A percentile compares a stretch with the other conserved stretches of the same genome.
These are phyloP conservation scores for Chelonus formosanus DNA, from an alignment of 2,888 invertebrate genomes.

Conservation along the genomic window DNA sequence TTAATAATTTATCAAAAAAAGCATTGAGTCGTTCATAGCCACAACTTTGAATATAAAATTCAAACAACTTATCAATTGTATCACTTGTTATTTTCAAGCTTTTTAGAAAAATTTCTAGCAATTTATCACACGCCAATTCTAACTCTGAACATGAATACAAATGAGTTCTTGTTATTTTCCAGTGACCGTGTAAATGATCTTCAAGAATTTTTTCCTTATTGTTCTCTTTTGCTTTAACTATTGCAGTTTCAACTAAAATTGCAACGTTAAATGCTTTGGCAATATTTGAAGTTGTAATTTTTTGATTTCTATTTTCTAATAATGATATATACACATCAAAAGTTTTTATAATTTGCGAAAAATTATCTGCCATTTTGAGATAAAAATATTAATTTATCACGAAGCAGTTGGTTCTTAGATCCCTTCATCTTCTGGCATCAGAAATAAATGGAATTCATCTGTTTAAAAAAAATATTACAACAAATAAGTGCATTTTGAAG, in stretches of 20 bases:
- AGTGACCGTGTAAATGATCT: slow-evolving; percentile 64
- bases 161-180: slow-evolving; percentile 54
- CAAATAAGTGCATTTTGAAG: slow-evolving; percentile 21
- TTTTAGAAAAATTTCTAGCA: slow-evolving; percentile 65
- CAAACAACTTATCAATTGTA: slow-evolving; percentile 63
- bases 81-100: slow-evolving; percentile 52
- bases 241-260: slow-evolving; percentile 68
- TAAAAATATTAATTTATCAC: background rate
- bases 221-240: slow-evolving; percentile 61
- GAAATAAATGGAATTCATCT: slow-evolving; percentile 39
- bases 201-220: slow-evolving; percentile 64
- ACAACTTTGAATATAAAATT: slow-evolving; percentile 63
- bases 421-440: slow-evolving; percentile 42
- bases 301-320: slow-evolving; percentile 67
- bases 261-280: slow-evolving; percentile 68
- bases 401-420: background rate
- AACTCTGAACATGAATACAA: slow-evolving; percentile 56
- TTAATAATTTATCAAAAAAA: slow-evolving; percentile 54
- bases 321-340: slow-evolving; percentile 68
- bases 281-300: slow-evolving; percentile 66
- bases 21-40: slow-evolving; percentile 63
- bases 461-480: slow-evolving; percentile 36
- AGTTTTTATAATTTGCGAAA: slow-evolving; percentile 67
- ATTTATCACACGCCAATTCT: slow-evolving; percentile 64
- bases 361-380: slow-evolving; percentile 56